Percentiles rank a stretch among this genome's conserved stretches.
Conservation (phyloP, 2,888 invertebrate genomes). For the Ametastegia equiseti region DNA sequence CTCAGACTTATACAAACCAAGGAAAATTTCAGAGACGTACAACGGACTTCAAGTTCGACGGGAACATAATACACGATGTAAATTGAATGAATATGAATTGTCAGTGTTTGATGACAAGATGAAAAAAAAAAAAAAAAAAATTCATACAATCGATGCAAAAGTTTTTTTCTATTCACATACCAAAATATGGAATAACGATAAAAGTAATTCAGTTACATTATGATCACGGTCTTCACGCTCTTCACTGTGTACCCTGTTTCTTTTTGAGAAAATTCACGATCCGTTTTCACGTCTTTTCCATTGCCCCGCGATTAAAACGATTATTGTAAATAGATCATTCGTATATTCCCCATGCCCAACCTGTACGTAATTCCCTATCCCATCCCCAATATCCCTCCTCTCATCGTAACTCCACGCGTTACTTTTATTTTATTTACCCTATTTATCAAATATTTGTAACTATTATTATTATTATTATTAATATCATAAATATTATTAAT, state of each 20-base stretch:
- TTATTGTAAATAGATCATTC: conserved; percentile 40
- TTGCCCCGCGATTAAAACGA: conserved; percentile 22
- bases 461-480: conserved; percentile 38
- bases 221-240: background rate
- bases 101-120: background rate
- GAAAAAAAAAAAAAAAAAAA: no score
- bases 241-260: background rate
- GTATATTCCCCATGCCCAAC: background rate
- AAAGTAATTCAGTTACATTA: background rate
- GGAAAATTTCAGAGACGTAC: background rate
- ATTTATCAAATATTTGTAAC: conserved; percentile 39
- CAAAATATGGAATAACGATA: background rate
- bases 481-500: conserved; percentile 15
- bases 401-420: conserved; percentile 23
- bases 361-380: conserved; percentile 36
- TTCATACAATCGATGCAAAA: background rate
- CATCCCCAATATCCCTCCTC: background rate
- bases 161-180: background rate
- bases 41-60: background rate
- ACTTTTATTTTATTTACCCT: conserved; percentile 19
- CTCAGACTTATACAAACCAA: background rate
- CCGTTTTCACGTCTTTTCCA: background rate
- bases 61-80: background rate
- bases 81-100: background rate
- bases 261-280: background rate